A percentile compares a stretch with the other conserved stretches of the same genome.
Conservation (phyloP, 2,888 invertebrate genomes). For the Pristionchus exspectatus region DNA sequence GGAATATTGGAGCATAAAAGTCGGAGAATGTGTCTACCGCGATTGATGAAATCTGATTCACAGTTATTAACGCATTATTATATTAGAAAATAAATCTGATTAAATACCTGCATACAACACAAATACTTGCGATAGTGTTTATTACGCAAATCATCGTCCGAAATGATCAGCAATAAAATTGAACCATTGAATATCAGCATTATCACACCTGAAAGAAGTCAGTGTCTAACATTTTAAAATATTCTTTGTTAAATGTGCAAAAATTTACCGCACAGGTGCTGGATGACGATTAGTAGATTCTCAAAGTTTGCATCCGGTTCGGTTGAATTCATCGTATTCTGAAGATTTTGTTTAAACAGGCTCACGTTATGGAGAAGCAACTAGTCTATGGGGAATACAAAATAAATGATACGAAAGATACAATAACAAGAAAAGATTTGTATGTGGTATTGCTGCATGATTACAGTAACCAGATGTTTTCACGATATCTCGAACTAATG, state of each 20-base stretch:
- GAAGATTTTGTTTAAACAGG: too few relatives aligned
- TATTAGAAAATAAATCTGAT: too few relatives aligned
- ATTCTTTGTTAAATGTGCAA: too few relatives aligned
- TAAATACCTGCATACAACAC: not conserved
- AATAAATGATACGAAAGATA: too few relatives aligned
- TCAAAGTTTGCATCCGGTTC: not conserved
- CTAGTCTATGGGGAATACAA: too few relatives aligned
- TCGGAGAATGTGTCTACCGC: not conserved
- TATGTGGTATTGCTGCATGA: too few relatives aligned
- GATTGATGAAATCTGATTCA: too few relatives aligned
- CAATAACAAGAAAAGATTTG: too few relatives aligned
- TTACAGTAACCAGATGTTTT: too few relatives aligned
- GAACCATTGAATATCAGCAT: not conserved
- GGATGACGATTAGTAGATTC: not conserved
- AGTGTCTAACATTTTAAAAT: too few relatives aligned
- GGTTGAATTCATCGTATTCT: not conserved
- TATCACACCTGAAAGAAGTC: not conserved
- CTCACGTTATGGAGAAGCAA: too few relatives aligned
- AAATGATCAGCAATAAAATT: not conserved
- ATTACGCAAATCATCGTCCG: not conserved
- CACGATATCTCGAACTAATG: too few relatives aligned
- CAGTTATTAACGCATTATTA: not conserved
- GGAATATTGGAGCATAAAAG: not conserved
- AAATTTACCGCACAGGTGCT: not conserved
- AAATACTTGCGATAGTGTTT: not conserved